Evolutionary conservation across 2,113 vertebrate genomes (phyloP), one percentile per base, ranked within the genome.

Genomic region (Microcebus lehilahytsara): DNA sequence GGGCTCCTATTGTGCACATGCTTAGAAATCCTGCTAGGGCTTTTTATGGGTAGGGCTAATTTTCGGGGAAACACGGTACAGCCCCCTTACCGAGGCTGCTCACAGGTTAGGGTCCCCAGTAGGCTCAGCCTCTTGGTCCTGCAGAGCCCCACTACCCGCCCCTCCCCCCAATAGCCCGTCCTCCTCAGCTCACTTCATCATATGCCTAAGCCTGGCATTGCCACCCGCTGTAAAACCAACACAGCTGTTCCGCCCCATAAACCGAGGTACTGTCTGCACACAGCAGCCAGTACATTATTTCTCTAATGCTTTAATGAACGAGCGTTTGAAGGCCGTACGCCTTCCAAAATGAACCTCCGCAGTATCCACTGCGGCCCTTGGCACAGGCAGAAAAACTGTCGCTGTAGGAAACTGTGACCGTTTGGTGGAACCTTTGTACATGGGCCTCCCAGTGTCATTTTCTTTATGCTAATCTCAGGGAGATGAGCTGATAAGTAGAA

Each of bases 341-440:
- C 64, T 89, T 95, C 60, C 90, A 92, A 30, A 95, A 79, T 92
- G 84, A 97, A 89, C 89, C 34, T 87, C 37, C 22, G 12, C 27
- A 49, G 46, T 80, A 60, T 64, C 23, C 56, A 66, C 89, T 42
- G 11, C 40, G 93, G 58, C 60, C 83, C 62, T 92, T 92, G 77
- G 91, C 88, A 85, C 19, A 75, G 51, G 46, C 34, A 87, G 37
- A 86, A 96, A 93, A 92, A 30, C 58, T 66, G 56, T 92, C 71
- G 37, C 85, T 96, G n/a, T 67, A 92, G 75, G 46, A 91, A 95
- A 96, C 6, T 77, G 69, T 84, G 75, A 49, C 58, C 69, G 71
- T 74, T 96, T 90, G 71, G 49, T 77, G 11, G 62, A 74, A 67
- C 56, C 62, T 87, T 67, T 80, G 46, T 74, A 27, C 7, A 13